phyloP scores from a whole-genome alignment of 2,888 invertebrate genomes.

The Harpalus rufipes region DNA sequence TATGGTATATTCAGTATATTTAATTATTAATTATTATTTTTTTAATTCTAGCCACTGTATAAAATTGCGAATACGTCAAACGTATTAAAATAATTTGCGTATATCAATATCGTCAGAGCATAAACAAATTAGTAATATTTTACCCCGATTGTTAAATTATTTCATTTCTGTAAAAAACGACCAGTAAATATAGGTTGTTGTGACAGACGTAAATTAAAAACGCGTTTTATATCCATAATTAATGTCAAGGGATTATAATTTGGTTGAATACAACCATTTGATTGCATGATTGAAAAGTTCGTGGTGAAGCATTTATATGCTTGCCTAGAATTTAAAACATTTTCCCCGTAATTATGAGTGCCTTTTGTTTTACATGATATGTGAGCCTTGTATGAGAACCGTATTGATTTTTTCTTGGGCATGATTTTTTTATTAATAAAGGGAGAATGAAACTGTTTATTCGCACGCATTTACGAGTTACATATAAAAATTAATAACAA shows the following conservation, averaged over 20 bases:
- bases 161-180: slow-evolving; percentile 2
- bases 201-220: slow-evolving; percentile 8
- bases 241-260: slow-evolving; percentile 37
- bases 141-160: not conserved
- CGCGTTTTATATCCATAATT: slow-evolving; percentile 12
- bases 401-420: slow-evolving; percentile 12
- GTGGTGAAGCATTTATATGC: slow-evolving; percentile 4
- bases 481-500: no score
- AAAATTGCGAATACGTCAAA: not conserved
- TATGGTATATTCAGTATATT: no score
- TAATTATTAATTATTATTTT: no score
- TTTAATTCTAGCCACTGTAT: no score
- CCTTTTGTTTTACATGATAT: slow-evolving; percentile 19
- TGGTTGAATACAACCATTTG: slow-evolving; percentile 8
- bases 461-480: not conserved
- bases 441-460: not conserved
- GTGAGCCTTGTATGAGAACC: slow-evolving; percentile 8
- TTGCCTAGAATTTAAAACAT: slow-evolving; percentile 5
- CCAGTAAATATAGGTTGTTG: slow-evolving; percentile 11
- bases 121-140: not conserved
- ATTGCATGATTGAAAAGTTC: slow-evolving; percentile 24
- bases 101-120: not conserved
- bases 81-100: not conserved
- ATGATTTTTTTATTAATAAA: slow-evolving; percentile 8
- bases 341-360: slow-evolving; percentile 12